Percentiles rank a stretch among this genome's conserved stretches.
Evolutionary conservation across 2,797 vertebrate species (phyloP).

Genomic region (Hapalemur alaotrensis): DNA sequence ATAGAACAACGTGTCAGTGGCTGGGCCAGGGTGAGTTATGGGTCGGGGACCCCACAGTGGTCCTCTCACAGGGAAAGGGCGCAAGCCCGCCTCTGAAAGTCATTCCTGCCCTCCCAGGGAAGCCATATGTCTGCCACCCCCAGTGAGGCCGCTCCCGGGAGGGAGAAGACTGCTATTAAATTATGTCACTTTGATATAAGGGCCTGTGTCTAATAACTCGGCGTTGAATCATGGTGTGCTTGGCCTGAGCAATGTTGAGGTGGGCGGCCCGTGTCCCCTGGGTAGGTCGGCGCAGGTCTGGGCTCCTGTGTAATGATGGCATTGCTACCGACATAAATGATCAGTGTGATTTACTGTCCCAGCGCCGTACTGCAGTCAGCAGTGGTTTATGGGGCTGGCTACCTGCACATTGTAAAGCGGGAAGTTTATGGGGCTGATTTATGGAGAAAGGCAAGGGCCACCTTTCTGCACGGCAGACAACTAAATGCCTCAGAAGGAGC

Average conservation of each 20-base stretch:
- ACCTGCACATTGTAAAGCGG: slow-evolving; percentile 5
- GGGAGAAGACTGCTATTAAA: slow-evolving; percentile 35
- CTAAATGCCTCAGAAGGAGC: background rate
- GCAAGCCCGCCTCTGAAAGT: background rate
- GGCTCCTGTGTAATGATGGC: slow-evolving; percentile 53
- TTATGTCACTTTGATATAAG: slow-evolving; percentile 71
- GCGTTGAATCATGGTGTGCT: slow-evolving; percentile 25
- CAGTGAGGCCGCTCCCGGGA: background rate
- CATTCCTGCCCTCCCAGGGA: slow-evolving; percentile 6
- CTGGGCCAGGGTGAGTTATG: slow-evolving; percentile 19
- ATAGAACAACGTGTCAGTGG: background rate
- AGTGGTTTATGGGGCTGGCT: background rate
- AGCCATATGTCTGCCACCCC: slow-evolving; percentile 20
- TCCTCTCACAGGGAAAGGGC: slow-evolving; percentile 23
- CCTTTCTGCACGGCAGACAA: background rate
- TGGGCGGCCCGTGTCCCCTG: background rate
- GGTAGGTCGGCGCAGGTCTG: slow-evolving; percentile 25
- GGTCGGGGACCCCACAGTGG: background rate
- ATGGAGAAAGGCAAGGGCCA: background rate
- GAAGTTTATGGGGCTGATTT: slow-evolving; percentile 42
- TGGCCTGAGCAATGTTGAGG: slow-evolving; percentile 4
- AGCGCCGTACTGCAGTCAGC: background rate
- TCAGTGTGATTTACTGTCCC: slow-evolving; percentile 65
- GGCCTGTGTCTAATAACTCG: slow-evolving; percentile 28
- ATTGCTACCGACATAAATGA: slow-evolving; percentile 46